phyloP scores from a whole-genome alignment of 2,888 invertebrate genomes.

The Torymus auratus region DNA sequence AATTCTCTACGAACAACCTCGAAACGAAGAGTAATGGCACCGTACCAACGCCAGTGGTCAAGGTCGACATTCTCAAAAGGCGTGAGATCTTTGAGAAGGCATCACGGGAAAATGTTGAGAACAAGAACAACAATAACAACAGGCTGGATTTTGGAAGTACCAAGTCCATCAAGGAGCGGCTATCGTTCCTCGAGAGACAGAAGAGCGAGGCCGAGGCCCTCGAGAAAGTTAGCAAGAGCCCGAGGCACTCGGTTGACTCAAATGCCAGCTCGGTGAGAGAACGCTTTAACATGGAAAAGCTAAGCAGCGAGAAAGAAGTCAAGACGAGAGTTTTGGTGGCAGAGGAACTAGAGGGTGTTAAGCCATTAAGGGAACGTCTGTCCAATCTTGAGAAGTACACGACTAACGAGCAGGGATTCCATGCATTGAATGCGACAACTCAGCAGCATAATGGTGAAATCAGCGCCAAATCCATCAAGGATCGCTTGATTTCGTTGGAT shows the following conservation, averaged over 20 bases:
- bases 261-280: conserved; percentile 81
- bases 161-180: conserved; percentile 85
- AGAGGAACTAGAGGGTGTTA: conserved; percentile 67
- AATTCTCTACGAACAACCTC: conserved; percentile 68
- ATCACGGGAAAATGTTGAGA: conserved; percentile 68
- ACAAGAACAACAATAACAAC: conserved; percentile 70
- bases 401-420: conserved; percentile 59
- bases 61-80: conserved; percentile 88
- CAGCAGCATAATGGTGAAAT: conserved; percentile 64
- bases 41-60: conserved; percentile 80
- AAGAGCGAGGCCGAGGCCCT: conserved; percentile 78
- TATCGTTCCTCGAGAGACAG: conserved; percentile 84
- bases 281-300: conserved; percentile 75
- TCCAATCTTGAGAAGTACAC: conserved; percentile 69
- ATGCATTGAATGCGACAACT: conserved; percentile 47
- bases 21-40: conserved; percentile 76
- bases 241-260: conserved; percentile 80
- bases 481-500: conserved; percentile 79
- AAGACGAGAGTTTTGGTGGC: conserved; percentile 63
- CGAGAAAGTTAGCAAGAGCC: conserved; percentile 70
- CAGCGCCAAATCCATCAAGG: conserved; percentile 73
- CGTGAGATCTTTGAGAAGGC: conserved; percentile 90
- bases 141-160: conserved; percentile 80
- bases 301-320: conserved; percentile 75
- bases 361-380: conserved; percentile 69